Evolutionary conservation across 2,888 invertebrate genomes (phyloP).

Genomic region (Drosophila gaucha): DNA sequence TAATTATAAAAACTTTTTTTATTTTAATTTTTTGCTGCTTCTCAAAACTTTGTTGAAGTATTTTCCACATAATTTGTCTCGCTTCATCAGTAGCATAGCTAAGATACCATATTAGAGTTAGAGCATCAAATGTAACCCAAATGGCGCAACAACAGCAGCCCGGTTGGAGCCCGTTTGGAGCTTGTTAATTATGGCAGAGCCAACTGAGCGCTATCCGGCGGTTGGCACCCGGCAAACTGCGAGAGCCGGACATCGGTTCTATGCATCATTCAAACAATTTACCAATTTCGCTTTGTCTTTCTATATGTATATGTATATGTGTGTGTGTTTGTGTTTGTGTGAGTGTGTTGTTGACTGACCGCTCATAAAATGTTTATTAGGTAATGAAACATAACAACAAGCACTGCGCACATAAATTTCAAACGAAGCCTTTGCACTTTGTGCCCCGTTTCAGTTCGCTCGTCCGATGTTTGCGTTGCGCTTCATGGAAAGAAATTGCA

Average conservation of each 20-base stretch:
- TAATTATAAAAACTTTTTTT: no score
- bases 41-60: no score
- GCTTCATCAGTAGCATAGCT: no score
- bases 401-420: constrained; percentile 57
- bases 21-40: no score
- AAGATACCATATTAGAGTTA: no score
- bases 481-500: constrained; percentile 41
- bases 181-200: constrained; percentile 37
- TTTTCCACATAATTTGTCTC: no score
- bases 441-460: constrained; percentile 5
- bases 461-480: constrained; percentile 23
- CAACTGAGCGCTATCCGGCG: constrained; percentile 1
- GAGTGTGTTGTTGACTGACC: constrained; percentile 32
- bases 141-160: neutral
- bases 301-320: constrained; percentile 10
- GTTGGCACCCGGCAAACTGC: constrained; percentile 8
- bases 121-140: constrained; percentile 20
- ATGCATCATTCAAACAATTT: constrained; percentile 79
- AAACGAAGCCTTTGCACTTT: constrained; percentile 56
- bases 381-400: constrained; percentile 71
- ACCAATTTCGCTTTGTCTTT: constrained; percentile 65
- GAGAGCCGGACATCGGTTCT: constrained; percentile 26
- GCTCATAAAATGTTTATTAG: constrained; percentile 76
- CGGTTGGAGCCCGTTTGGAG: constrained; percentile 50
- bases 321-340: constrained; percentile 5